Evolutionary conservation across 2,113 vertebrate genomes (phyloP), one percentile per base, ranked within the genome.

Genomic region (Hippopotamus amphibius): DNA sequence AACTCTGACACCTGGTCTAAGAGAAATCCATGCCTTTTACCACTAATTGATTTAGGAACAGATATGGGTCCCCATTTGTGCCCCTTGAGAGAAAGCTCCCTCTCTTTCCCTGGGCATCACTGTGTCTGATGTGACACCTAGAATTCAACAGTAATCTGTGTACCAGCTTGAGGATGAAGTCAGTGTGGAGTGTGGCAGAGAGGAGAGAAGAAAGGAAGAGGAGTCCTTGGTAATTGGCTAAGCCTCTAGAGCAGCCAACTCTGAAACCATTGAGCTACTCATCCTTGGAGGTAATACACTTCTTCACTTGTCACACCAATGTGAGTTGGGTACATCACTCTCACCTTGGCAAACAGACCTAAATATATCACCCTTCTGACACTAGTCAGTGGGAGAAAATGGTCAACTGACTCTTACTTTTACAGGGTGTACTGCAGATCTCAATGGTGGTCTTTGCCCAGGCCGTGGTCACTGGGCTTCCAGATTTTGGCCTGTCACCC

Each of bases 371-470:
- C 22, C 48, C 71, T 43, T n/a, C 65, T 43, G 71, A 68, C 28
- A 37, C 71, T 7, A 28, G 4, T 17, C 66, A 89, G 22, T 41
- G 33, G 57, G 13, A 82, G 33, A 41, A 76, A 43, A 14, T 5
- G 2, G 41, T 9, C 33, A 12, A 0, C 6, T 0, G 15, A 17
- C 6, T 11, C 33, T 3, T 17, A 1, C 10, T 11, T 33, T 3
- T 17, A 1, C 10, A 21, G 5, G 50, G 15, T 6, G 1, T 2
- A 1, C 9, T 8, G 8, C 41, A 22, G 22, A 7, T 17, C 7
- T 13, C 55, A 22, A 2, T 24, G 1, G 3, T 2, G 14, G 22
- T 9, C 13, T 69, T 28, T n/a, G 11, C 43, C 24, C 24, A n/a
- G 71, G 24, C 33, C 46, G 37, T 7, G 37, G 61, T 9, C 12